A percentile compares a stretch with the other conserved stretches of the same genome.
These are phyloP conservation scores for Macrophya alboannulata DNA, from an alignment of 2,888 invertebrate genomes.

Conservation along the genomic window DNA sequence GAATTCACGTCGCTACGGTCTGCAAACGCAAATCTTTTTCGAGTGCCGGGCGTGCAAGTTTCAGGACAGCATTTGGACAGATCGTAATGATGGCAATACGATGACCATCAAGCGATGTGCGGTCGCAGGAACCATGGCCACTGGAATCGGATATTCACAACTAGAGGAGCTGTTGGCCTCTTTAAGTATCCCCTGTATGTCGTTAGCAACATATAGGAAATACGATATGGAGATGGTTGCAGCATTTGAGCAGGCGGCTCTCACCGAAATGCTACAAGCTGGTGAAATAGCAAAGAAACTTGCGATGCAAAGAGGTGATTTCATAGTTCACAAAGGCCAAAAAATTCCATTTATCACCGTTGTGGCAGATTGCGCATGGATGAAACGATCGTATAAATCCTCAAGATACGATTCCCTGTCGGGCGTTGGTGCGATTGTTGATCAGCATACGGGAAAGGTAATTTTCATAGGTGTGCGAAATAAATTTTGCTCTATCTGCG, in stretches of 20 bases:
- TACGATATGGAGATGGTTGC: constrained; percentile 53
- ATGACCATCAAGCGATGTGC: constrained; percentile 59
- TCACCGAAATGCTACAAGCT: constrained; percentile 46
- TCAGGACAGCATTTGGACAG: constrained; percentile 59
- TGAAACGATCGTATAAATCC: constrained; percentile 61
- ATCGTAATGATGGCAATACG: constrained; percentile 37
- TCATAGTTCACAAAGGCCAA: constrained; percentile 33
- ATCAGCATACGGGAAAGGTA: constrained; percentile 62
- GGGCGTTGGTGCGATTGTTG: constrained; percentile 61
- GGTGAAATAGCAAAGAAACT: constrained; percentile 48
- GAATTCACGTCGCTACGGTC: constrained; percentile 14
- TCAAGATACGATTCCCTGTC: constrained; percentile 62
- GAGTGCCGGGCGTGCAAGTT: constrained; percentile 55
- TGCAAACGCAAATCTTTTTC: constrained; percentile 34
- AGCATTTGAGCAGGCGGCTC: constrained; percentile 41
- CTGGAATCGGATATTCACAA: constrained; percentile 62
- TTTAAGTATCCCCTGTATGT: constrained; percentile 61
- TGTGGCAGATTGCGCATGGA: constrained; percentile 62
- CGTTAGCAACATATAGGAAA: constrained; percentile 52
- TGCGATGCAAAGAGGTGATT: constrained; percentile 60
- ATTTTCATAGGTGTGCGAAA: constrained; percentile 67
- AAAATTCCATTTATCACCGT: constrained; percentile 60
- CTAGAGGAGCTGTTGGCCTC: constrained; percentile 60
- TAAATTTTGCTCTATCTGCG: constrained; percentile 68
- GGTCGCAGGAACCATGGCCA: constrained; percentile 60